Evolutionary conservation across 37 sponge, comb jelly and placozoan genomes (phyloP), one percentile per base, ranked within the genome.

Genomic region (Cliona cf. orientalis): DNA sequence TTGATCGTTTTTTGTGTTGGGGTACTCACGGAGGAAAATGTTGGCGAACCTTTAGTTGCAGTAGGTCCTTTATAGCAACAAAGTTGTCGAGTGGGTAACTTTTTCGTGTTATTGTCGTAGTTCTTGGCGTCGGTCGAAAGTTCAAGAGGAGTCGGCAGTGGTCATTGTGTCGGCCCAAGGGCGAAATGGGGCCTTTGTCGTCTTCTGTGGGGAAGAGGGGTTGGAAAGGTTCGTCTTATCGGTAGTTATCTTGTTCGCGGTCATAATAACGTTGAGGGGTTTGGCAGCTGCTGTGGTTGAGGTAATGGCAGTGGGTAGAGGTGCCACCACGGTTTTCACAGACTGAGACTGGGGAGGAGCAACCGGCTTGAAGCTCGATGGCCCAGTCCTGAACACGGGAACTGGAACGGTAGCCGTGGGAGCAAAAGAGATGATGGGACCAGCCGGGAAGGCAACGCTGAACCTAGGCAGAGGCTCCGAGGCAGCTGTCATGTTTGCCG

Each of bases 151-250:
- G 80, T 72, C 55, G 44, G 31, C 23, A 59, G 42, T 38, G 40
- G 66, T 79, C 2, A 57, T 33, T 22, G 63, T 53, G 66, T 80
- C 73, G 39, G 86, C 85, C 93, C 93, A 92, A 11, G 93, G 93
- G 42, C 93, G 88, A 39, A 92, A 92, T 1, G 93, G 89, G 32
- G 80, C 68, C 85, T 88, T 92, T 17, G 84, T 79, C 73, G 68
- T 43, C 49, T 80, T 80, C 2, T 42, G 70, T 31, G 67, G 67
- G 35, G 70, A 69, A 11, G 37, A 23, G 37, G 70, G 70, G 44
- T n/a, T 69, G 43, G 43, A 44, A 11, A 22, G 33, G 25, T 26
- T 40, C 33, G 70, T 40, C 44, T 28, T 3, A 42, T 35, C 36
- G 14, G 36, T 55, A 53, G 56, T 72, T 6, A n/a, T n/a, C n/a